A percentile compares a stretch with the other conserved stretches of the same genome.
phyloP scores from a whole-genome alignment of 2,888 invertebrate species.

The Rotaria sp. region DNA sequence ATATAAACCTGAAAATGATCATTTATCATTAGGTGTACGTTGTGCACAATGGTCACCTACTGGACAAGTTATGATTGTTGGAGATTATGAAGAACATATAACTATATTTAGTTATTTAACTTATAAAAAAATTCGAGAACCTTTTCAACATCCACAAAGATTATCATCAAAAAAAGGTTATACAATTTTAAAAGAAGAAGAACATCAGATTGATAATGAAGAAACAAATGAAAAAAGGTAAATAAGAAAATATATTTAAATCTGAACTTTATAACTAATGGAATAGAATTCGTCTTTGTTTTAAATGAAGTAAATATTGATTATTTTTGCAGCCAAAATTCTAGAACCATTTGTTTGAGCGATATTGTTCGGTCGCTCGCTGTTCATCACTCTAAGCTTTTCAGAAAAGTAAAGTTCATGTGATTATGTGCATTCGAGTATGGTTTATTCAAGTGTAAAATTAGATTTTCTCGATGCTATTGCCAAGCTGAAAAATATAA shows the following conservation, averaged over 20 bases:
- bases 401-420: not conserved
- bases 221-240: not conserved
- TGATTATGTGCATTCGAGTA: not conserved
- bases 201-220: not conserved
- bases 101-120: conserved; percentile 51
- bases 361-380: not conserved
- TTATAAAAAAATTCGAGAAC: conserved; percentile 52
- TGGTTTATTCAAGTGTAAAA: not conserved
- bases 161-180: conserved; percentile 30
- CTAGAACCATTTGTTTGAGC: not conserved
- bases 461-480: not conserved
- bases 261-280: too few species aligned
- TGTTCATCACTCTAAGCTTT: not conserved
- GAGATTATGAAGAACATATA: conserved; percentile 56
- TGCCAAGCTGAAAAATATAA: not conserved
- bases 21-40: conserved; percentile 54
- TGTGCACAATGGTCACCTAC: conserved; percentile 54
- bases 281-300: too few species aligned
- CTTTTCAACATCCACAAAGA: conserved; percentile 46
- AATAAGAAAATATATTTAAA: not conserved
- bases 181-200: conserved; percentile 18
- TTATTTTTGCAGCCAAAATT: not conserved
- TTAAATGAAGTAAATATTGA: too few species aligned
- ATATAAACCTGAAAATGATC: conserved; percentile 49
- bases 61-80: conserved; percentile 56